phyloP scores from a whole-genome alignment of 2,888 invertebrate species.

The Metopia argyrocephala region DNA sequence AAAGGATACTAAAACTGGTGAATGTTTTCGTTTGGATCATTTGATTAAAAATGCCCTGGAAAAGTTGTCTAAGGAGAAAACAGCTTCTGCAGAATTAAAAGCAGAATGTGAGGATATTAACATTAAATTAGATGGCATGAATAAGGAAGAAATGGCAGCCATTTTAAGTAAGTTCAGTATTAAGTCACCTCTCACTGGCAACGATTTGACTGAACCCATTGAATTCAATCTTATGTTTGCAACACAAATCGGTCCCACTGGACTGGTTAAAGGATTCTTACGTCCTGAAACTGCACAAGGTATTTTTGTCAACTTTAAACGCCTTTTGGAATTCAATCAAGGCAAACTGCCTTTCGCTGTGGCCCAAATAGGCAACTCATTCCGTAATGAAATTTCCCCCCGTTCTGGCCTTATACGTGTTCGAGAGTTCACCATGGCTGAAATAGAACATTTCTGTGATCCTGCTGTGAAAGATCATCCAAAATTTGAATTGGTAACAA shows the following conservation, averaged over 20 bases:
- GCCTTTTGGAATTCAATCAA: constrained; percentile 97
- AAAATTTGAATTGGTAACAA: constrained; percentile 89
- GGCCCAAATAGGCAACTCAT: constrained; percentile 98
- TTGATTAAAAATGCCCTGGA: constrained; percentile 96
- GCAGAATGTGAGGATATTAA: constrained; percentile 75
- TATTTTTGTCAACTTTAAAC: constrained; percentile 99
- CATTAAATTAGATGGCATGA: constrained; percentile 90
- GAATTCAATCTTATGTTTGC: constrained; percentile 99
- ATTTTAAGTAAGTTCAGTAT: constrained; percentile 93
- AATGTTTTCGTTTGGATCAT: constrained; percentile 98
- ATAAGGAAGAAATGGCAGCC: constrained; percentile 90
- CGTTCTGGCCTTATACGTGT: constrained; percentile 96
- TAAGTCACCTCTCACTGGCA: constrained; percentile 96
- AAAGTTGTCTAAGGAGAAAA: constrained; percentile 91
- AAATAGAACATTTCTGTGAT: constrained; percentile 99
- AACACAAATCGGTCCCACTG: constrained; percentile 98
- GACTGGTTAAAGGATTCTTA: constrained; percentile 93
- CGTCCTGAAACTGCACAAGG: constrained; percentile 99
- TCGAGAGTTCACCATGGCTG: constrained; percentile 99
- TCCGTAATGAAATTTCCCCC: constrained; percentile 99
- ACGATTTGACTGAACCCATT: constrained; percentile 95
- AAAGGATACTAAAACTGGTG: constrained; percentile 96
- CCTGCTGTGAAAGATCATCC: constrained; percentile 91
- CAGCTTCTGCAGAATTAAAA: constrained; percentile 83
- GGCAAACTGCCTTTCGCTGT: constrained; percentile 98